Evolutionary conservation across 2,113 vertebrate species (phyloP).

Genomic region (Pelodiscus sinensis): DNA sequence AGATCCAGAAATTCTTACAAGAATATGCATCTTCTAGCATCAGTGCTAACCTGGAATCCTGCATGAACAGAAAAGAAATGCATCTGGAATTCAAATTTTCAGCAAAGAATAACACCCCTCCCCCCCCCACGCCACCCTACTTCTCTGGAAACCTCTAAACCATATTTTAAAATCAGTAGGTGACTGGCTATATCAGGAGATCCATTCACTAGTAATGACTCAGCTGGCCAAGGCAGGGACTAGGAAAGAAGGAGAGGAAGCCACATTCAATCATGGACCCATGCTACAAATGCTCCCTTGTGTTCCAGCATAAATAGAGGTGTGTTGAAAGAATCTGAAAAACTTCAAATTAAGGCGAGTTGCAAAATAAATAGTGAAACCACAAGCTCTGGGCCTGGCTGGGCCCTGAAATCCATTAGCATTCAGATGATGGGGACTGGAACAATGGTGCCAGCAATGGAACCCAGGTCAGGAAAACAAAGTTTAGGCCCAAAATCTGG

Average conservation of each 20-base stretch:
- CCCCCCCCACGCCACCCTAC: no score
- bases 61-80: neutral
- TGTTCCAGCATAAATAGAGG: slow-evolving; percentile 82
- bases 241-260: slow-evolving; percentile 62
- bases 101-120: slow-evolving; percentile 26
- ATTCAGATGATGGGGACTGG: slow-evolving; percentile 32
- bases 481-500: slow-evolving; percentile 4
- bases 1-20: neutral
- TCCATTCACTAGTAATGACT: slow-evolving; percentile 66
- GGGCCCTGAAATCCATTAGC: slow-evolving; percentile 59
- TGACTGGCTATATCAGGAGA: slow-evolving; percentile 67
- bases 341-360: slow-evolving; percentile 69
- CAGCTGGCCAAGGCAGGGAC: slow-evolving; percentile 35
- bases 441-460: slow-evolving; percentile 49
- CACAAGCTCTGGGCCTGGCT: slow-evolving; percentile 46
- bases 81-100: slow-evolving; percentile 67
- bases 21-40: accelerated
- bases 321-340: slow-evolving; percentile 78
- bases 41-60: neutral
- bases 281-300: slow-evolving; percentile 85
- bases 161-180: neutral
- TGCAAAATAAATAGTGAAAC: slow-evolving; percentile 74
- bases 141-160: neutral
- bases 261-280: slow-evolving; percentile 48
- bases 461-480: slow-evolving; percentile 52